phyloP scores from a whole-genome alignment of 2,113 vertebrate genomes.

The Rallus limicola region DNA sequence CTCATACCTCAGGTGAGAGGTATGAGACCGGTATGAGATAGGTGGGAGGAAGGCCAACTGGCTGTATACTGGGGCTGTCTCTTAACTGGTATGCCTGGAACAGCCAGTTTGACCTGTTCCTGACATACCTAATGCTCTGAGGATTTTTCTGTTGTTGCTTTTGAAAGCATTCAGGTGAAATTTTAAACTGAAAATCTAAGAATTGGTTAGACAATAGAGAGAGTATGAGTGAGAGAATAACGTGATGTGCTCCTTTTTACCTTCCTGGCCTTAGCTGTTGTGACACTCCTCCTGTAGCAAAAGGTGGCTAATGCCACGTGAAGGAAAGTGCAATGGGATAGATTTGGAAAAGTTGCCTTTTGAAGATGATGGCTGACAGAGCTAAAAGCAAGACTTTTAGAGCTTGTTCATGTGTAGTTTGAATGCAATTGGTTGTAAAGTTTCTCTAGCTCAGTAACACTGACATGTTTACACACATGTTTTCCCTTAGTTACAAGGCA shows the following conservation, averaged over 20 bases:
- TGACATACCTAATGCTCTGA: not conserved
- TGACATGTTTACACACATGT: not conserved
- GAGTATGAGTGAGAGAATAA: not conserved
- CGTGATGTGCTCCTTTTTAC: not conserved
- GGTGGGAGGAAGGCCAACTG: not conserved
- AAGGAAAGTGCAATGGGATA: not conserved
- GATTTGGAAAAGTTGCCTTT: not conserved
- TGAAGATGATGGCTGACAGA: not conserved
- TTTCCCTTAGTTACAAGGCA: constrained; percentile 84
- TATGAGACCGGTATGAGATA: not conserved
- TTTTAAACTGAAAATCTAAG: not conserved
- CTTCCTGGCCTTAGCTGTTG: not conserved
- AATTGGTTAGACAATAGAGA: not conserved
- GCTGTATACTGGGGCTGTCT: not conserved
- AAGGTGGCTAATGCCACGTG: not conserved
- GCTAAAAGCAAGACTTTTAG: not conserved
- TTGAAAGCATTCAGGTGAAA: not conserved
- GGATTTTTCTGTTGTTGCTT: not conserved
- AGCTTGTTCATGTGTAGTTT: not conserved
- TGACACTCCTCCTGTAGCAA: not conserved
- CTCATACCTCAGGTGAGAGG: not conserved
- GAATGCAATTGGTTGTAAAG: not conserved
- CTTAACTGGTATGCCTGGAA: not conserved
- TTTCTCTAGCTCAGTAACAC: not conserved
- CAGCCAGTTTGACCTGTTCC: not conserved